Evolutionary conservation across 2,888 invertebrate species (phyloP).

Genomic region (Drosophila infuscata): DNA sequence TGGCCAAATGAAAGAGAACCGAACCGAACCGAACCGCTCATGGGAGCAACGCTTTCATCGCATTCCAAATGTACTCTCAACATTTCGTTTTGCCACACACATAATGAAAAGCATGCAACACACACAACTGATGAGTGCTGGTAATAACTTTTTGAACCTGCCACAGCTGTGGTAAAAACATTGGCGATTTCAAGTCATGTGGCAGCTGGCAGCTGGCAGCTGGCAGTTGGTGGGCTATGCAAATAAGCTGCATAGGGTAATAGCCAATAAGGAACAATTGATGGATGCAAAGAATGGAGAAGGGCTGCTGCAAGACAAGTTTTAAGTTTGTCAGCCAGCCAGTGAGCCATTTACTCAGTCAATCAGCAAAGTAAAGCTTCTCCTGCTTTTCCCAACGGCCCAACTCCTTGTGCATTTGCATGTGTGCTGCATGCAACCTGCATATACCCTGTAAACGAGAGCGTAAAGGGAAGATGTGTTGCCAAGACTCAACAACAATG

Average conservation of each 20-base stretch:
- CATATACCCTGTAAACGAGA: conserved; percentile 3
- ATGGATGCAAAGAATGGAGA: conserved; percentile 8
- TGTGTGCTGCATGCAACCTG: conserved; percentile 18
- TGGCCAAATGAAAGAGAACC: background rate
- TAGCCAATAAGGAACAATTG: conserved; percentile 32
- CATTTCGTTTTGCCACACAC: background rate
- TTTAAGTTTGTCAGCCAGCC: conserved; percentile 13
- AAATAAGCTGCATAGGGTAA: conserved; percentile 18
- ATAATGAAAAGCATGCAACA: background rate
- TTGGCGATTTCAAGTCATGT: conserved; percentile 18
- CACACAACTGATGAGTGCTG: conserved; percentile 1
- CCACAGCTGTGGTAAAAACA: background rate
- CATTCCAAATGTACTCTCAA: background rate
- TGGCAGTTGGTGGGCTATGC: conserved; percentile 5
- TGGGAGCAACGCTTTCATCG: background rate
- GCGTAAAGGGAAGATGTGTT: background rate
- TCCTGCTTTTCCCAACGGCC: background rate
- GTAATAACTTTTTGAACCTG: conserved; percentile 1
- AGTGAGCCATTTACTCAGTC: conserved; percentile 1
- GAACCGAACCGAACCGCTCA: background rate
- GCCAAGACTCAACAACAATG: background rate
- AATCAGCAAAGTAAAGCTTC: conserved; percentile 1
- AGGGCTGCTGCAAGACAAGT: conserved; percentile 23
- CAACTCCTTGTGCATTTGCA: background rate
- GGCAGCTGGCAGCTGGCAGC: no score